Percentiles rank a stretch among this genome's conserved stretches.
Evolutionary conservation across 1,140 invertebrate species (phyloP).

Genomic region (Drosophila tani): DNA sequence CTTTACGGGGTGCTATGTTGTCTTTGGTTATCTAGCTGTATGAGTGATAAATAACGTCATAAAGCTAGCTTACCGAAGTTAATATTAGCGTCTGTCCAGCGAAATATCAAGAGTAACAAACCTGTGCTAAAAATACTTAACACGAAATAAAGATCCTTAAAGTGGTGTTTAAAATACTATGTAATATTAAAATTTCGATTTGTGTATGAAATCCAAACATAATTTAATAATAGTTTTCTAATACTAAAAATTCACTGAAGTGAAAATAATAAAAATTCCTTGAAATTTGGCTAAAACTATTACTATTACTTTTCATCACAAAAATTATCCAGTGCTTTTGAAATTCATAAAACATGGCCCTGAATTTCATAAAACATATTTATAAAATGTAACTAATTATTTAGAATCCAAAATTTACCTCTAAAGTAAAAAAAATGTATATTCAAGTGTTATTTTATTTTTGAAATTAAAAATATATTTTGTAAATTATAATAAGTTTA

Average conservation of each 20-base stretch:
- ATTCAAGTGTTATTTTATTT: too few relatives aligned
- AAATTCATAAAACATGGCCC: too few relatives aligned
- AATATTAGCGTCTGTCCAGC: slow-evolving; percentile 81
- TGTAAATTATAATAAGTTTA: too few relatives aligned
- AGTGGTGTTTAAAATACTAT: not conserved
- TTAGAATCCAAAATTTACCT: too few relatives aligned
- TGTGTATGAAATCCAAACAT: not conserved
- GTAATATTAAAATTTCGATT: not conserved
- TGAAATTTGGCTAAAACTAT: too few relatives aligned
- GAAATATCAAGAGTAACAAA: slow-evolving; percentile 6
- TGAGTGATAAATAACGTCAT: slow-evolving; percentile 85
- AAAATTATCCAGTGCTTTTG: too few relatives aligned
- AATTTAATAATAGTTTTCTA: not conserved
- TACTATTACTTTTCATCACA: not conserved
- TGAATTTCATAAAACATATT: too few relatives aligned
- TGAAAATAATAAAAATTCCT: not conserved
- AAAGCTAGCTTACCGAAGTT: slow-evolving; percentile 86
- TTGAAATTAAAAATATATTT: too few relatives aligned
- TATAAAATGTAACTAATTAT: too few relatives aligned
- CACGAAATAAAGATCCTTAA: not conserved
- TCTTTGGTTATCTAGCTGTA: slow-evolving; percentile 86
- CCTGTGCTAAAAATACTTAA: not conserved
- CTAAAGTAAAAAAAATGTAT: too few relatives aligned
- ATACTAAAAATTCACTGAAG: not conserved
- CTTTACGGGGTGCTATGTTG: slow-evolving; percentile 81